Conservation (phyloP, 2,888 invertebrate species). For the Altica lythri region DNA sequence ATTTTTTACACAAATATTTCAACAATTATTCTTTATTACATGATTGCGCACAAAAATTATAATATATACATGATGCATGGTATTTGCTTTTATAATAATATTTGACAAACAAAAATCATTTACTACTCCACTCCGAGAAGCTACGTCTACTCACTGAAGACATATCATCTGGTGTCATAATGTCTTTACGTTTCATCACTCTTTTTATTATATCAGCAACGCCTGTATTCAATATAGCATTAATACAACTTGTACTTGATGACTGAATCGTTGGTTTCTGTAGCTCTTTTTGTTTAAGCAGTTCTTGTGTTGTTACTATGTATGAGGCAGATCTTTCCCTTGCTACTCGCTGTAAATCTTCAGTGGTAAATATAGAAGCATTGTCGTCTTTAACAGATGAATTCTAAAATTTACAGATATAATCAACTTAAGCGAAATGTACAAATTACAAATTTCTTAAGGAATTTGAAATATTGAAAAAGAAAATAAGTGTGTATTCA, state of each 20-base stretch:
- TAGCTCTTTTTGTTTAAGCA: slow-evolving; percentile 45
- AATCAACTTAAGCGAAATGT: too few relatives aligned
- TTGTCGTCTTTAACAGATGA: slow-evolving; percentile 48
- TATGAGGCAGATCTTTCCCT: slow-evolving; percentile 52
- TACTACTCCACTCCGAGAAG: slow-evolving; percentile 53
- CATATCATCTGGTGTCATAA: slow-evolving; percentile 47
- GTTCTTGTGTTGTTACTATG: slow-evolving; percentile 47
- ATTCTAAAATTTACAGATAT: too few relatives aligned
- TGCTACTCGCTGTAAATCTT: slow-evolving; percentile 24
- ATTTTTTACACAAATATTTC: neutral
- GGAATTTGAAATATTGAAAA: too few relatives aligned
- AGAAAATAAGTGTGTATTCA: too few relatives aligned
- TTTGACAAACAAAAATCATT: slow-evolving; percentile 37
- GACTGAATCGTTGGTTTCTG: slow-evolving; percentile 45
- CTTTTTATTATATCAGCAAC: slow-evolving; percentile 56
- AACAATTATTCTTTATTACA: neutral
- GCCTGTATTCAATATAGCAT: slow-evolving; percentile 53
- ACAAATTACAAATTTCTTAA: too few relatives aligned
- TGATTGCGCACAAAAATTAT: slow-evolving; percentile 17
- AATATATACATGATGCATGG: slow-evolving; percentile 33
- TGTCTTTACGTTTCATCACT: slow-evolving; percentile 55
- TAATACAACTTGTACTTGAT: slow-evolving; percentile 55
- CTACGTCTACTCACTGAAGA: slow-evolving; percentile 47
- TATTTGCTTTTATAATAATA: slow-evolving; percentile 37
- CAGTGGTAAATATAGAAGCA: slow-evolving; percentile 4